These are phyloP conservation scores for Cyanoliseus patagonus DNA, from an alignment of 2,113 vertebrate genomes.

Conservation along the genomic window DNA sequence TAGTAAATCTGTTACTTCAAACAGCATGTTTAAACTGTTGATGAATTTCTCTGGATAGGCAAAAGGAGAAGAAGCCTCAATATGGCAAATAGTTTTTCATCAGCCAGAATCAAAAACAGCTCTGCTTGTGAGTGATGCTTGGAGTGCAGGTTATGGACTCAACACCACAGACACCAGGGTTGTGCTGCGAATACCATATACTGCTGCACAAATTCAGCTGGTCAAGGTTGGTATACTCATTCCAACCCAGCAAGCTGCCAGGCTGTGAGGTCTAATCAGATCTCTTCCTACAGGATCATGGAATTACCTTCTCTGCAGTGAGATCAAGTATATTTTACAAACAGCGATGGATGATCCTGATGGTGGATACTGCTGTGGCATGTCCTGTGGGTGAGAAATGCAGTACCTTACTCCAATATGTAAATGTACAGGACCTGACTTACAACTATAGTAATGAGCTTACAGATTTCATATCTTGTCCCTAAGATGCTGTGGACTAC, in stretches of 20 bases:
- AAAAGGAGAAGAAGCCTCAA: not conserved
- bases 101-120: slow-evolving; percentile 8
- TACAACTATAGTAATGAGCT: not conserved
- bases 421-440: not conserved
- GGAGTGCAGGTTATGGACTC: slow-evolving; percentile 59
- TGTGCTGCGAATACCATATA: slow-evolving; percentile 50
- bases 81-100: slow-evolving; percentile 70
- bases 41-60: not conserved
- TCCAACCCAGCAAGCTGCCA: not conserved
- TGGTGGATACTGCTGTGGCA: slow-evolving; percentile 68
- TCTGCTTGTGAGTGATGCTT: slow-evolving; percentile 44
- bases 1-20: not conserved
- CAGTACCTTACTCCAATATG: accelerated
- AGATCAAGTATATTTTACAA: slow-evolving; percentile 78
- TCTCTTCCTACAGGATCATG: slow-evolving; percentile 66
- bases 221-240: not conserved
- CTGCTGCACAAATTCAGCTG: slow-evolving; percentile 4
- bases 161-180: slow-evolving; percentile 45
- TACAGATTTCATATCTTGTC: not conserved
- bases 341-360: slow-evolving; percentile 65
- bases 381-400: slow-evolving; percentile 70
- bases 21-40: not conserved
- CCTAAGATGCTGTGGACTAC: slow-evolving; percentile 75
- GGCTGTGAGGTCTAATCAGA: not conserved
- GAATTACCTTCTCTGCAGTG: slow-evolving; percentile 77